These are phyloP conservation scores for Copsychus sechellarum DNA, from an alignment of 2,113 vertebrate genomes.

Conservation along the genomic window DNA sequence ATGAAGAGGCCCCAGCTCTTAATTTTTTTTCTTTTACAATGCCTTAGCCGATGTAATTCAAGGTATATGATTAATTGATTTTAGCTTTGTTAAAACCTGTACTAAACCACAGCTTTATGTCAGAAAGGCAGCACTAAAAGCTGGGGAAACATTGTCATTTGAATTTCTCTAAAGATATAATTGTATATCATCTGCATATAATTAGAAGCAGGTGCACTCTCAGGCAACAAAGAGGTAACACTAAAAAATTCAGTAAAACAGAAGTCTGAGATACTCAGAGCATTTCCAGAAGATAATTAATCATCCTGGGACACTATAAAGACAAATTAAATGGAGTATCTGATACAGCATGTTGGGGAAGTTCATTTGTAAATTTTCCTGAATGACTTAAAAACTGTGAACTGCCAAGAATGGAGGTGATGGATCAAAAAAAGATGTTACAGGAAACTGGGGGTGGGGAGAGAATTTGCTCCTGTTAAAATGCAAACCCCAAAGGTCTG, in stretches of 20 bases:
- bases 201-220: constrained; percentile 15
- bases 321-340: background rate
- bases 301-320: background rate
- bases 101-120: background rate
- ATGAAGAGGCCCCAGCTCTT: background rate
- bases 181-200: background rate
- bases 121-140: background rate
- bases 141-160: background rate
- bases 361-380: background rate
- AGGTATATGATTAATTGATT: background rate
- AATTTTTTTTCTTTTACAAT: background rate
- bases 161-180: background rate
- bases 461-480: background rate
- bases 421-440: background rate
- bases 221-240: background rate
- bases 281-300: constrained; percentile 5
- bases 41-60: background rate
- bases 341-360: background rate
- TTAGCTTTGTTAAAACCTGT: background rate
- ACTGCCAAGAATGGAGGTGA: background rate
- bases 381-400: background rate
- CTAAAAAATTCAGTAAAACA: background rate
- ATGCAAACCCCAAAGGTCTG: background rate
- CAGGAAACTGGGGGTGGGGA: background rate
- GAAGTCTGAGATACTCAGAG: background rate